Evolutionary conservation across 2,888 invertebrate species (phyloP).

Genomic region (Nemapogon koenigi): DNA sequence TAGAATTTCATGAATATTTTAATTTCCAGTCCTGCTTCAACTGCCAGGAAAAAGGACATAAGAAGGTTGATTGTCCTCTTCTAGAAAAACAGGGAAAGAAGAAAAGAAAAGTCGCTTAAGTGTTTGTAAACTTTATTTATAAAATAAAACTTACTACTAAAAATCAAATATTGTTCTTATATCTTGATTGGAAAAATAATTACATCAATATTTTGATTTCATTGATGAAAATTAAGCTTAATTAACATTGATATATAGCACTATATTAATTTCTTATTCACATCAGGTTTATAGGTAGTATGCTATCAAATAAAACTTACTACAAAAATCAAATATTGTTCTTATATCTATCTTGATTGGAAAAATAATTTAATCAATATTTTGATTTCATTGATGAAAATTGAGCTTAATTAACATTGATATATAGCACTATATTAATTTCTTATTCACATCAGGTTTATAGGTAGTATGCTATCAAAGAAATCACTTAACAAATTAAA

Average conservation of each 20-base stretch:
- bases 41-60: conserved; percentile 64
- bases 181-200: not conserved
- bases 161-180: not conserved
- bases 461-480: no score
- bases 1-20: no score
- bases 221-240: not conserved
- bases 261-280: no score
- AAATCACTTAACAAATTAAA: no score
- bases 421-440: no score
- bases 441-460: no score
- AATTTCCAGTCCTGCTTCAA: conserved; percentile 66
- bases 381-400: not conserved
- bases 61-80: conserved; percentile 56
- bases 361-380: not conserved
- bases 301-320: no score
- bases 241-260: no score
- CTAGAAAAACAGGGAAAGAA: conserved; percentile 28
- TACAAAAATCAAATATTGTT: no score
- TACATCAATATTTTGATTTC: not conserved
- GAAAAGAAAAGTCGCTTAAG: conserved; percentile 33
- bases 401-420: not conserved
- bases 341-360: no score
- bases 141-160: conserved; percentile 21
- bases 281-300: no score
- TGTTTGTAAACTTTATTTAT: conserved; percentile 12